Evolutionary conservation across 2,113 vertebrate genomes (phyloP), one percentile per base, ranked within the genome.

Genomic region (Drymodes brunneopygia): DNA sequence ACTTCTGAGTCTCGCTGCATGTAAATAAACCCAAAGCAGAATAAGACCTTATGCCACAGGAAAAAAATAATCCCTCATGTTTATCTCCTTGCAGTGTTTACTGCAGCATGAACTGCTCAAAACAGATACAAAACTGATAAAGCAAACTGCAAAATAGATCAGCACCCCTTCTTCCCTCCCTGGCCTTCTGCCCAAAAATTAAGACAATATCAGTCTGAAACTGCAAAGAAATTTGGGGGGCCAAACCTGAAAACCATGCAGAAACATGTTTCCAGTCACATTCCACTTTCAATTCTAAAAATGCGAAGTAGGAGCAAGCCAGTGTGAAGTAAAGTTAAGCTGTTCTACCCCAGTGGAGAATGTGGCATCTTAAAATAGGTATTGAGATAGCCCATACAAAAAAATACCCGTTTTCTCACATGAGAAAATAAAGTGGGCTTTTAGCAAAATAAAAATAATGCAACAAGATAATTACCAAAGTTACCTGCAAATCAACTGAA

Each of bases 351-450:
- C 67, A 54, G 45, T 22, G 42, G 69, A 82, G 20, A 88, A 83
- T 0, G 6, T 2, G 25, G 65, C 44, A 61, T 56, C 56, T 82
- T 89, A n/a, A 81, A 86, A 80, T 85, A 56, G 16, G 20, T 56
- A 80, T 84, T 0, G 2, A 57, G 58, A 77, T 5, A 85, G 42
- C 66, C 77, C 45, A 5, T 47, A 50, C 54, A 36, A 96, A 85
- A 87, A 95, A 92, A 83, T 87, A 83, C 70, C 89, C 38, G 17
- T 95, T 96, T 95, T 94, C 92, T 94, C 90, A 78, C 1, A 24
- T 23, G 94, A 98, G 91, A 97, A 97, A 96, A 95, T 44, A 35
- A 97, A 92, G 11, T 11, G 66, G 87, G 91, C 83, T 70, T 93
- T 79, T 88, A 83, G 79, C 51, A 80, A 77, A 75, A 72, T 66